Evolutionary conservation across 2,113 vertebrate species (phyloP).

Genomic region (Chloropsis cyanopogon): DNA sequence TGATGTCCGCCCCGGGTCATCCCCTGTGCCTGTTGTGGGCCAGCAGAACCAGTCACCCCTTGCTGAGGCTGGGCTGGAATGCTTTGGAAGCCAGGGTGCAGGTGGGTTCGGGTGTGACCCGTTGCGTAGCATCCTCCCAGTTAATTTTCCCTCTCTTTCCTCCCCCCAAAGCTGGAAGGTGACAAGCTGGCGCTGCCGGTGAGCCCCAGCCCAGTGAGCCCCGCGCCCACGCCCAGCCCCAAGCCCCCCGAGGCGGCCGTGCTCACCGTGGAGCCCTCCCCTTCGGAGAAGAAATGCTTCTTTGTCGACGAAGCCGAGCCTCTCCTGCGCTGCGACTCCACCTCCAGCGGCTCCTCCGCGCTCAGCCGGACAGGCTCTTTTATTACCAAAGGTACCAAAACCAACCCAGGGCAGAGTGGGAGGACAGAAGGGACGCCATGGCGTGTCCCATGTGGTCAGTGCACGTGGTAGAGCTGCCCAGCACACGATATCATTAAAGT

Average conservation of each 20-base stretch:
- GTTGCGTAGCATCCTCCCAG: rapidly evolving
- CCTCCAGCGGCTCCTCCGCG: conserved; percentile 93
- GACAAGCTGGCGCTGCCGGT: conserved; percentile 83
- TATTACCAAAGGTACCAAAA: conserved; percentile 93
- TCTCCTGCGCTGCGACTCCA: conserved; percentile 94
- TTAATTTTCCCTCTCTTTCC: background rate
- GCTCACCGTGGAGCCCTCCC: conserved; percentile 82
- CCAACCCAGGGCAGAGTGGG: rapidly evolving
- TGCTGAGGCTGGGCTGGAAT: background rate
- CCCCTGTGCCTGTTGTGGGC: background rate
- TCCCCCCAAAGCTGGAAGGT: conserved; percentile 80
- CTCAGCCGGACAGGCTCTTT: conserved; percentile 95
- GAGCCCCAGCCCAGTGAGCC: conserved; percentile 77
- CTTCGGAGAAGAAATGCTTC: conserved; percentile 90
- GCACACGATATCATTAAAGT: rapidly evolving
- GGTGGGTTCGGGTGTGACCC: background rate
- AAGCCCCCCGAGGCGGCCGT: conserved; percentile 76
- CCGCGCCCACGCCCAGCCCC: conserved; percentile 69
- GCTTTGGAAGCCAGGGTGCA: background rate
- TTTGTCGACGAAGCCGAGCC: conserved; percentile 94
- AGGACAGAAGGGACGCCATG: background rate
- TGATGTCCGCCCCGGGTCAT: rapidly evolving
- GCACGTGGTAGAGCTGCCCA: background rate
- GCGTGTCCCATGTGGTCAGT: rapidly evolving
- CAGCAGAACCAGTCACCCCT: background rate